Base-by-base conservation (phyloP, 2,113 vertebrate genomes). In the Galeopterus variegatus region DNA sequence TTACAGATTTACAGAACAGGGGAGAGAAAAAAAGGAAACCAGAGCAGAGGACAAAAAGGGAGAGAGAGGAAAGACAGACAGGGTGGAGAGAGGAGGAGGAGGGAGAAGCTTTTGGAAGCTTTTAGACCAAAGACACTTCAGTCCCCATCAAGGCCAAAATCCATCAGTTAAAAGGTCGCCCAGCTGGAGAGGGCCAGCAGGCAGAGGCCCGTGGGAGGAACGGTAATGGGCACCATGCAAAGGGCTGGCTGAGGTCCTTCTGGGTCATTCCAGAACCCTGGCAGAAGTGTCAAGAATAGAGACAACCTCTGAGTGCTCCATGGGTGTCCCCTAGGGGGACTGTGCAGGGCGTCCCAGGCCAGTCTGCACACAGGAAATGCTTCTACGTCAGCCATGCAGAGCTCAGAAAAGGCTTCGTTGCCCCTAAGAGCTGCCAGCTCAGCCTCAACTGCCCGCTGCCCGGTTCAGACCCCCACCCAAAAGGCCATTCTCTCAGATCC, bases 121-220 rank as follows among this genome's bases (percentile, higher is more conserved):
- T 92, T 86, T 26, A 90, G 72, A 85, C 31, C 0, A 19, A 94
- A 86, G 73, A 82, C 48, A 23, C 48, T 67, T 94, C 21, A 26
- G 73, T 73, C 58, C 69, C 50, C 77, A 69, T 50, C 3, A 28
- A 62, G n/a, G 60, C 48, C 82, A 80, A 60, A 95, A 87, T 92
- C 69, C 64, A 50, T 85, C 81, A 33, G 41, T 69, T 62, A 58
- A 93, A 83, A 91, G 50, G 69, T 65, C 1, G 1, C 41, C 13
- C 3, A 13, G 41, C 54, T 41, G 64, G 36, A 89, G 45, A 73
- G 65, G 54, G 65, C 77, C 56, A 58, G 45, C 33, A 14, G 65
- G 36, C 2, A 8, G 0, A 33, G 64, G 73, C 33, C 17, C 2
- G 1, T 4, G 36, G 54, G 17, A n/a, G 8, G 64, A 90, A 8